Percentiles rank a stretch among this genome's conserved stretches.
Conservation (phyloP, 2,113 vertebrate genomes). For the Falcunculus frontatus region DNA sequence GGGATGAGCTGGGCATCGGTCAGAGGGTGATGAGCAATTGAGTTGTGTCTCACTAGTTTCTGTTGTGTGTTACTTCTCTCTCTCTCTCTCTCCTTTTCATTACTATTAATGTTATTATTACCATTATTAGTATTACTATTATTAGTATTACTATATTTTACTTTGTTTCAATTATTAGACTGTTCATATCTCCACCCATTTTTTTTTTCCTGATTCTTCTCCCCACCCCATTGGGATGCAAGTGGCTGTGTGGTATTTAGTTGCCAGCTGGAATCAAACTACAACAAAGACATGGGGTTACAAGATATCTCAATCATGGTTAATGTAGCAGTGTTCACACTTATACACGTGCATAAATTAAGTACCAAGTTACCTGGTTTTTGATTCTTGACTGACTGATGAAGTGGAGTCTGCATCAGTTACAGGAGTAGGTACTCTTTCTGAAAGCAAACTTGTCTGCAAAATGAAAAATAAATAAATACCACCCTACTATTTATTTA, state of each 20-base stretch:
- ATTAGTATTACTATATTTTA: background rate
- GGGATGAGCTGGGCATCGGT: background rate
- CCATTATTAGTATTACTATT: background rate
- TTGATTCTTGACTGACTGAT: constrained; percentile 69
- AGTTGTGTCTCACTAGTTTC: background rate
- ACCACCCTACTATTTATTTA: background rate
- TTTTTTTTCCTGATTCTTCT: background rate
- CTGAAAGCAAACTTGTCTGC: constrained; percentile 79
- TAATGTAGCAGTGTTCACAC: background rate
- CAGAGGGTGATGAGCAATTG: background rate
- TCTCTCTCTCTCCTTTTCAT: background rate
- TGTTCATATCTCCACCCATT: rapidly evolving
- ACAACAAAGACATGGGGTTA: background rate
- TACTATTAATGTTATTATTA: background rate
- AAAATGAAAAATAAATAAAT: background rate
- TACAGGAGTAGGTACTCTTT: constrained; percentile 81
- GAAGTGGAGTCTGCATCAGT: constrained; percentile 59
- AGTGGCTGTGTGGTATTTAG: background rate
- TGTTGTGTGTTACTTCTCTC: background rate
- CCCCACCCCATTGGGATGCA: background rate
- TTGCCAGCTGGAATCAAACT: background rate
- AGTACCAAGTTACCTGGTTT: constrained; percentile 72
- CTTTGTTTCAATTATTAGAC: background rate
- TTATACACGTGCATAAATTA: background rate
- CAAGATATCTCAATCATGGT: background rate